phyloP scores from a whole-genome alignment of 2,888 invertebrate species.

The Hydrotaea cyrtoneurina region DNA sequence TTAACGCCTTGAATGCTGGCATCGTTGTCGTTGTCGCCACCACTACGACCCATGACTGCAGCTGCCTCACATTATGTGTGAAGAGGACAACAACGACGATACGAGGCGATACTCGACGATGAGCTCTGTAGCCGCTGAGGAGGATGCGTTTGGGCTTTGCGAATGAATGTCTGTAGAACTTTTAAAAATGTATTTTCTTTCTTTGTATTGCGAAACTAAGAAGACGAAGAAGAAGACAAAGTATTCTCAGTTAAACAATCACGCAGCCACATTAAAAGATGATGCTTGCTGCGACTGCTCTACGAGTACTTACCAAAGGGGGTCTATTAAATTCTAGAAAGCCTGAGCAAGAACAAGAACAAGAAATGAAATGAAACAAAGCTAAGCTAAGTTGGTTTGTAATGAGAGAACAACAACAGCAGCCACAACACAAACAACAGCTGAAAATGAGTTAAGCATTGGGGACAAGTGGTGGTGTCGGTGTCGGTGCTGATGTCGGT shows the following conservation, averaged over 20 bases:
- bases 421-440: neutral
- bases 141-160: neutral
- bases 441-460: conserved; percentile 20
- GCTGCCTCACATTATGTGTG: neutral
- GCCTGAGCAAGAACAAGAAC: conserved; percentile 5
- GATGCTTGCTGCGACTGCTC: conserved; percentile 6
- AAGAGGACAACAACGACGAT: neutral
- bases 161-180: neutral
- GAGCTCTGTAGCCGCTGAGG: neutral
- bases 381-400: neutral
- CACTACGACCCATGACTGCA: neutral
- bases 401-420: conserved; percentile 7
- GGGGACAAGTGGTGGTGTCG: conserved; percentile 23
- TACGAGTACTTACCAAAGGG: neutral
- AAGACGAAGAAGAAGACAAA: no score
- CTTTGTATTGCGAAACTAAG: conserved; percentile 25
- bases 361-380: neutral
- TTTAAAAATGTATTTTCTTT: conserved; percentile 31
- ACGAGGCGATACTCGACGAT: neutral
- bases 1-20: conserved; percentile 34
- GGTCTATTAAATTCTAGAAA: conserved; percentile 1
- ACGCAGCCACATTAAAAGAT: conserved; percentile 58
- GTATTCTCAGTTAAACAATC: conserved; percentile 58
- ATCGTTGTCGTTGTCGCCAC: neutral
- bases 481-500: neutral